Conservation (phyloP, 1,140 invertebrate species). For the Ceratosolen fusciceps region DNA sequence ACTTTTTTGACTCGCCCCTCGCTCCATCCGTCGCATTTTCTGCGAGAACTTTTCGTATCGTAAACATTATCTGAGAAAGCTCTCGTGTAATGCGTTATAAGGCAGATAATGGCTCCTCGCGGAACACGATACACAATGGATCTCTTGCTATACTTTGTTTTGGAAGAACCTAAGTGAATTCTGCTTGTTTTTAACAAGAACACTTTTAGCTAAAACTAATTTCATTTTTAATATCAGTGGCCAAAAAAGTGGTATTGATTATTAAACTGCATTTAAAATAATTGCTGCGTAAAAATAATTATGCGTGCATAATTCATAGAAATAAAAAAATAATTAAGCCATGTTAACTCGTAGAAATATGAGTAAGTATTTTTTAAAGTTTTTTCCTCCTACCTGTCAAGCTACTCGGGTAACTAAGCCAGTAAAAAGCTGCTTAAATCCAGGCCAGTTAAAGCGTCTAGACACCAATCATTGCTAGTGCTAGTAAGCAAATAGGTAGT, state of each 20-base stretch:
- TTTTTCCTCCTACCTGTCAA: not conserved
- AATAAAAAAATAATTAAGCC: too few species aligned
- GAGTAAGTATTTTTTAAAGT: not conserved
- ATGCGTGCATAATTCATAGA: too few species aligned
- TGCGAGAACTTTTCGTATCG: slow-evolving; percentile 39
- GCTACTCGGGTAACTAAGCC: not conserved
- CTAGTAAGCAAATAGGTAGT: not conserved
- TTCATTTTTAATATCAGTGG: not conserved
- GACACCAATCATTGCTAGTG: slow-evolving; percentile 1
- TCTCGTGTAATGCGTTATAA: slow-evolving; percentile 38
- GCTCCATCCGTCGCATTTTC: not conserved
- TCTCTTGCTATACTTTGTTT: not conserved
- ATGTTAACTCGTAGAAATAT: not conserved
- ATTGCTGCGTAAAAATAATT: too few species aligned
- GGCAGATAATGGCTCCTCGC: slow-evolving; percentile 36
- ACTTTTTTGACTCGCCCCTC: not conserved
- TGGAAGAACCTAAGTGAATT: not conserved
- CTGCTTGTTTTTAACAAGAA: not conserved
- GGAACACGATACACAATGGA: slow-evolving; percentile 25
- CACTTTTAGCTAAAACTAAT: not conserved
- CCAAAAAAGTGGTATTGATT: not conserved
- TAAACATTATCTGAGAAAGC: slow-evolving; percentile 27
- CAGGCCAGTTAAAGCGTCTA: slow-evolving; percentile 1
- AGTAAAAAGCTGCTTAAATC: not conserved
- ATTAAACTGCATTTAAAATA: not conserved